phyloP scores from a whole-genome alignment of 2,888 invertebrate species.

The Ophraella communa region DNA sequence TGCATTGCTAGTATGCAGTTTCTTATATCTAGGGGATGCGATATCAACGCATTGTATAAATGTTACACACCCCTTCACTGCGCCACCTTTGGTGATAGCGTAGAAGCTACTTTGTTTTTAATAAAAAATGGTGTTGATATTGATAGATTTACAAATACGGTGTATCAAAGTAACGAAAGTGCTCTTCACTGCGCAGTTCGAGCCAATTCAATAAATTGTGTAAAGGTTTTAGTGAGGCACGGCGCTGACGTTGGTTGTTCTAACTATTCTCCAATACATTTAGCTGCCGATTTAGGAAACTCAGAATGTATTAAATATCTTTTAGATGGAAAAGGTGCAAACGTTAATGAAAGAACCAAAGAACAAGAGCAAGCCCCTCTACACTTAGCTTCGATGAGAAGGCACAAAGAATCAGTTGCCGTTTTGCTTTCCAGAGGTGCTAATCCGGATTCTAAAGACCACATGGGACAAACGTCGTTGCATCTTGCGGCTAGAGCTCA shows the following conservation, averaged over 20 bases:
- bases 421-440: slow-evolving; percentile 76
- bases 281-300: slow-evolving; percentile 81
- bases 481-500: slow-evolving; percentile 84
- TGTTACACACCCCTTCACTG: slow-evolving; percentile 85
- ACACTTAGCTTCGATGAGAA: slow-evolving; percentile 87
- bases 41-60: slow-evolving; percentile 72
- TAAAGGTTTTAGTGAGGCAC: slow-evolving; percentile 74
- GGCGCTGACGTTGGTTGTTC: slow-evolving; percentile 80
- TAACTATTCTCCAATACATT: slow-evolving; percentile 81
- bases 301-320: slow-evolving; percentile 75
- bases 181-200: slow-evolving; percentile 85
- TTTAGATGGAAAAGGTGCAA: slow-evolving; percentile 73
- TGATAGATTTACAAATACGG: slow-evolving; percentile 67
- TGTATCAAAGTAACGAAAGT: slow-evolving; percentile 71
- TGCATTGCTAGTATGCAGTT: slow-evolving; percentile 73
- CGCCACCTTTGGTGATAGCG: slow-evolving; percentile 86
- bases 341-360: slow-evolving; percentile 73
- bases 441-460: slow-evolving; percentile 75
- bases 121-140: slow-evolving; percentile 74
- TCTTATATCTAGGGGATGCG: slow-evolving; percentile 71
- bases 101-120: slow-evolving; percentile 78
- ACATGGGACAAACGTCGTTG: slow-evolving; percentile 82
- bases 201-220: slow-evolving; percentile 79
- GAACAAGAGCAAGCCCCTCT: slow-evolving; percentile 79
- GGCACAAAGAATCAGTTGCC: slow-evolving; percentile 81